Base-by-base conservation (phyloP, 2,113 vertebrate species). In the Campylorhamphus procurvoides region DNA sequence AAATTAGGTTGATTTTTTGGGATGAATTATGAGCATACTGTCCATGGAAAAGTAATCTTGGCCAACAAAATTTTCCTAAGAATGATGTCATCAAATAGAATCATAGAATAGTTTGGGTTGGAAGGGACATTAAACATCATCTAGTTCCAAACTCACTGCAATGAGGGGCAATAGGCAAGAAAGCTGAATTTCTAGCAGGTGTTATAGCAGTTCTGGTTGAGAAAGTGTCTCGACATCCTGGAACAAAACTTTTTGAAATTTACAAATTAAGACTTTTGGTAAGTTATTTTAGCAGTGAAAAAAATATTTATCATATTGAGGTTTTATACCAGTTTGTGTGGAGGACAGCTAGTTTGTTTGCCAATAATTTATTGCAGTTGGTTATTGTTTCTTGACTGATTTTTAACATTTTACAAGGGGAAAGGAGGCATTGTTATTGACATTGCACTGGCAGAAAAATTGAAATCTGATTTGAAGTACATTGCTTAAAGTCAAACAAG, bases 401-500 rank as follows among this genome's bases (percentile, higher is more conserved):
- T 87, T 83, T 69, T 66, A 90, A 47, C 10, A 14, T 40, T 90
- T 89, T 87, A 28, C 35, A 74, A 84, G 44, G 40, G n/a, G 27
- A 84, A 93, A 16, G 13, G 12, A 87, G 24, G 24, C 42, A 58
- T 47, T 80, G 22, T 60, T 94, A 68, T 67, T 87, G 66, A 22
- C 44, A 47, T 47, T 75, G 10, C 47, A 56, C 11, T 37, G 56
- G 39, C 23, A 83, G 47, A 74, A 64, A 94, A 94, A 88, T 31
- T 88, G 87, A 92, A 88, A 82, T 49, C 25, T 82, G n/a, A 55
- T 92, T 89, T 95, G 56, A 92, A 77, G 55, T 52, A 27, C 64
- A 59, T 64, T 81, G 86, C 52, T 85, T 59, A 50, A 90, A 93
- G 75, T 92, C 60, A 84, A 88, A 75, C 47, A 78, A 88, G 83